These are phyloP conservation scores for Cantharis nigra DNA, from an alignment of 2,888 invertebrate genomes.

Conservation along the genomic window DNA sequence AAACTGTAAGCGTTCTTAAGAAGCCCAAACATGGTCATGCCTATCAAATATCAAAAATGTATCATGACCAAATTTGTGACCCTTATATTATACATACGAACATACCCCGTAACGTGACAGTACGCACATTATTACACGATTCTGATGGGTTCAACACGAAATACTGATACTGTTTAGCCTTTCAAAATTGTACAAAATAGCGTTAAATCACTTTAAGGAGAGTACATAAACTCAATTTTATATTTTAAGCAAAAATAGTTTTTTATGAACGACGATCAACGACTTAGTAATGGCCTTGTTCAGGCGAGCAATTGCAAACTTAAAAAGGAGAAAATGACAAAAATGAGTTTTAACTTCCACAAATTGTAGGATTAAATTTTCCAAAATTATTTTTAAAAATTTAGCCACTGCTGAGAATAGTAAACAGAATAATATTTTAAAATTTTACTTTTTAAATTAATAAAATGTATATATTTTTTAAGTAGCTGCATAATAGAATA, in stretches of 20 bases:
- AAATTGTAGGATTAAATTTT: neutral
- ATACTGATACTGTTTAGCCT: no score
- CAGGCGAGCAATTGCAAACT: neutral
- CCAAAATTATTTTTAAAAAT: neutral
- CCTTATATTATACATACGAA: no score
- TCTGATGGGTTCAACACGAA: no score
- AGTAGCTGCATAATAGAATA: neutral
- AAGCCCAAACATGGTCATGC: no score
- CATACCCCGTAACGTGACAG: no score
- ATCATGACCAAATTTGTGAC: no score
- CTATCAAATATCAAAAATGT: no score
- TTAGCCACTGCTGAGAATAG: neutral
- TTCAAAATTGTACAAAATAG: no score
- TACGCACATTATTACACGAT: no score
- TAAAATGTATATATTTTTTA: neutral
- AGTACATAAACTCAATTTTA: no score
- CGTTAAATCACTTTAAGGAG: no score
- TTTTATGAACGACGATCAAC: neutral
- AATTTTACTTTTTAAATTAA: neutral
- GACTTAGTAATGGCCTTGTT: neutral
- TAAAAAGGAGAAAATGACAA: neutral
- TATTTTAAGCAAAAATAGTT: neutral
- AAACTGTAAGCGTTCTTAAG: no score
- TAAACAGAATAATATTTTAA: neutral
- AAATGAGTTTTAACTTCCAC: neutral